Evolutionary conservation across 2,113 vertebrate species (phyloP).

Genomic region (Lagopus muta): DNA sequence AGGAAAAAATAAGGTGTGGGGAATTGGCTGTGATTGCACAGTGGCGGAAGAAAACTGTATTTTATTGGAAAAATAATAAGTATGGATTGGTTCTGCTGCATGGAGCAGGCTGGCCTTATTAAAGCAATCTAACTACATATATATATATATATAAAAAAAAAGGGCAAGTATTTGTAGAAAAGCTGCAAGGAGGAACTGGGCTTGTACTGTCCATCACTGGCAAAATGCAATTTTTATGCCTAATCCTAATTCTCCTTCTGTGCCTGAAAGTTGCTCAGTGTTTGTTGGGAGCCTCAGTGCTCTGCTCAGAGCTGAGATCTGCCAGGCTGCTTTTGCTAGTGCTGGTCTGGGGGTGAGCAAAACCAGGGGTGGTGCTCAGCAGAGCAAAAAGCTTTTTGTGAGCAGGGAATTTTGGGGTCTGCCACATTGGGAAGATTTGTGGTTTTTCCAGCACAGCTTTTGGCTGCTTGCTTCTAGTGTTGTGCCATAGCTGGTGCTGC

Average conservation of each 20-base stretch:
- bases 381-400: fast-evolving
- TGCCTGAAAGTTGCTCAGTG: neutral
- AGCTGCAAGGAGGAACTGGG: neutral
- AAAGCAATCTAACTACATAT: neutral
- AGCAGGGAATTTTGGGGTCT: neutral
- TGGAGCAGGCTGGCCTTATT: neutral
- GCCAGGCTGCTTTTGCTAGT: neutral
- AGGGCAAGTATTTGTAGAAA: neutral
- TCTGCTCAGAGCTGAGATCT: neutral
- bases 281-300: neutral
- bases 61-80: neutral
- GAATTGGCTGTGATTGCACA: neutral
- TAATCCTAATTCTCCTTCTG: neutral
- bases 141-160: neutral
- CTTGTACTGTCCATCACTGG: neutral
- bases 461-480: fast-evolving
- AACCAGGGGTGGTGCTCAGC: too few relatives aligned
- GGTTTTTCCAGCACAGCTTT: neutral
- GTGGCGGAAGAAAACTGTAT: neutral
- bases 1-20: neutral
- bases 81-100: neutral
- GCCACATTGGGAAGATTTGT: too few relatives aligned
- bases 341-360: neutral
- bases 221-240: neutral
- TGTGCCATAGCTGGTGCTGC: neutral